These are phyloP conservation scores for Alviniconcha marisindica DNA, from an alignment of 1,140 invertebrate species.

Conservation along the genomic window DNA sequence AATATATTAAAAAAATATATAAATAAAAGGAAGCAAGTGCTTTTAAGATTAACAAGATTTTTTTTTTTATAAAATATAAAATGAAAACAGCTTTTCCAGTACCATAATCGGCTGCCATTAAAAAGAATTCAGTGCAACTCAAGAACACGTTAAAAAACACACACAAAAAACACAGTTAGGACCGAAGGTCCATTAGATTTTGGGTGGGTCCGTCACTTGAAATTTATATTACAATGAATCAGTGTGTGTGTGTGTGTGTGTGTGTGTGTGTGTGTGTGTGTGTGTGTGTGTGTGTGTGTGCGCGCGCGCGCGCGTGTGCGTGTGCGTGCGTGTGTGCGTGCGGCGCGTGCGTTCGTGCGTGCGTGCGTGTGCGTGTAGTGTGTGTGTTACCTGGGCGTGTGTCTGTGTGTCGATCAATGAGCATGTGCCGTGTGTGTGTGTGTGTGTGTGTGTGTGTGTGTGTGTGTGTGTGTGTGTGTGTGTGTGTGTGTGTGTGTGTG, in stretches of 20 bases:
- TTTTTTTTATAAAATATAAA: not conserved
- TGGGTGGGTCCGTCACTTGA: too few species aligned
- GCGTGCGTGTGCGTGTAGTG: constrained; percentile 29
- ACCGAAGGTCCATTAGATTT: too few species aligned
- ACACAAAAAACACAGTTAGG: too few species aligned
- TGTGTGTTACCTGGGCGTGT: too few species aligned
- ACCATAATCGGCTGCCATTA: not conserved
- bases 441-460: not conserved
- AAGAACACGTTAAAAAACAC: not conserved
- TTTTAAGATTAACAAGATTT: too few species aligned
- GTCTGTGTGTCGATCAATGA: not conserved
- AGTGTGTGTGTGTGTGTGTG: not conserved
- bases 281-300: not conserved
- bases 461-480: constrained; percentile 15
- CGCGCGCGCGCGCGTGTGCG: not conserved
- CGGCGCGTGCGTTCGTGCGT: not conserved
- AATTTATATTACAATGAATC: not conserved
- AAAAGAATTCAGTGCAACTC: too few species aligned
- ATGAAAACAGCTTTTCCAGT: not conserved
- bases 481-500: constrained; percentile 9
- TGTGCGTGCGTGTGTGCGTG: not conserved
- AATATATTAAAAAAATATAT: too few species aligned
- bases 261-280: not conserved
- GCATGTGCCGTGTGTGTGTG: not conserved
- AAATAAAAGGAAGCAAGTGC: too few species aligned